Evolutionary conservation across 37 sponge, comb jelly and placozoan species (phyloP).

Genomic region (Beroe ovata): DNA sequence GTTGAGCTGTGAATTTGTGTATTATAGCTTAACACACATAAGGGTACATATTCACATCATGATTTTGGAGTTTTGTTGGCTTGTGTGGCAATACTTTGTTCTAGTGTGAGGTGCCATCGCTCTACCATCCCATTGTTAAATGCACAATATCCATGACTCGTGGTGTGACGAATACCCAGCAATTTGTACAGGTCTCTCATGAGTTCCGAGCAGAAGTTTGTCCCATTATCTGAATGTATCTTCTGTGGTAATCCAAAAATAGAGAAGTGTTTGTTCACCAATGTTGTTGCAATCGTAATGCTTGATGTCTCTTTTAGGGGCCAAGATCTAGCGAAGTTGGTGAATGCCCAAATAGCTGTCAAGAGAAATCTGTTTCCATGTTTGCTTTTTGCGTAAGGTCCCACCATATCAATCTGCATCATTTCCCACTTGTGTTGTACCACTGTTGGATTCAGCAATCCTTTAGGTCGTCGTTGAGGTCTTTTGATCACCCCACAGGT

Average conservation of each 20-base stretch:
- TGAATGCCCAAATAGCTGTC: background rate
- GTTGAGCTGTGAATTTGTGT: conserved; percentile 31
- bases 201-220: too few species aligned
- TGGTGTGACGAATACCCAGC: too few species aligned
- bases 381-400: background rate
- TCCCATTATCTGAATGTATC: background rate
- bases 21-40: conserved; percentile 45
- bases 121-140: background rate
- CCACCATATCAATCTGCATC: background rate
- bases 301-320: background rate
- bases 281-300: background rate
- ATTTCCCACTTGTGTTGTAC: background rate
- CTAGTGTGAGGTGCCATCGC: background rate
- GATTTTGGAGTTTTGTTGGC: background rate
- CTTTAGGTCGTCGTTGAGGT: too few species aligned
- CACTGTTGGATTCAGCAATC: too few species aligned
- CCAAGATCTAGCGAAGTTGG: background rate
- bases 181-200: too few species aligned
- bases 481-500: too few species aligned
- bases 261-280: background rate
- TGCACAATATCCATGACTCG: too few species aligned
- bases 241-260: background rate
- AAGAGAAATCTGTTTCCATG: background rate
- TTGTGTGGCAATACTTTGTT: background rate
- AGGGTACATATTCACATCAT: background rate